phyloP scores from a whole-genome alignment of 2,797 vertebrate species.

The Hozukius guyotensis region DNA sequence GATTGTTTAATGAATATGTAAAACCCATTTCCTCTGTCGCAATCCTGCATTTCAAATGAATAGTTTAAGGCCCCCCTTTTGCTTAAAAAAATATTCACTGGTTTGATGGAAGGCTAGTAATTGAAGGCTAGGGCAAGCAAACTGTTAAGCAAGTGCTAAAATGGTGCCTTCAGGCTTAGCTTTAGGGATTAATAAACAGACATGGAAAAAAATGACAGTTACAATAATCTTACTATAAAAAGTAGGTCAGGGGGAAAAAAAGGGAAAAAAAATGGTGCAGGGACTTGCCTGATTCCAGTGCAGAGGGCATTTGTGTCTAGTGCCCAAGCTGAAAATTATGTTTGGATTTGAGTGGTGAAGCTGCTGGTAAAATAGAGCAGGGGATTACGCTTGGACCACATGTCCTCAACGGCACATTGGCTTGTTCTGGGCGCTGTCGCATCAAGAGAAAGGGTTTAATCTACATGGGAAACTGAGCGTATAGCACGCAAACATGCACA shows the following conservation, averaged over 20 bases:
- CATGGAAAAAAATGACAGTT: conserved; percentile 83
- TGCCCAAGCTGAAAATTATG: conserved; percentile 76
- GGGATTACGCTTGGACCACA: conserved; percentile 80
- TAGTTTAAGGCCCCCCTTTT: conserved; percentile 37
- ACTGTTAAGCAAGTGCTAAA: conserved; percentile 80
- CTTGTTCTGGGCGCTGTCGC: conserved; percentile 64
- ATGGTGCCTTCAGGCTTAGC: conserved; percentile 79
- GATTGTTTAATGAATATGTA: conserved; percentile 63
- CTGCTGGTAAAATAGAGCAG: conserved; percentile 80
- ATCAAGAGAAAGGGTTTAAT: conserved; percentile 73
- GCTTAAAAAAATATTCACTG: conserved; percentile 30
- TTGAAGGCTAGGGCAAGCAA: conserved; percentile 69
- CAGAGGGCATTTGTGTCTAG: conserved; percentile 79
- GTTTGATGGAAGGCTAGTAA: conserved; percentile 69
- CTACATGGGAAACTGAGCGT: conserved; percentile 58
- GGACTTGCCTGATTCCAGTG: conserved; percentile 76
- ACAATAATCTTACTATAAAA: conserved; percentile 85
- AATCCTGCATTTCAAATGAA: conserved; percentile 48
- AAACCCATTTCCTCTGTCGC: conserved; percentile 27
- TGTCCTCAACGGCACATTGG: conserved; percentile 73
- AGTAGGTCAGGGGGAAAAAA: conserved; percentile 80
- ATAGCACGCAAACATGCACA: conserved; percentile 19
- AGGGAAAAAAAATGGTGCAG: conserved; percentile 56
- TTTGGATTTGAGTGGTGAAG: conserved; percentile 79
- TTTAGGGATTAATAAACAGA: conserved; percentile 85